Evolutionary conservation across 1,140 invertebrate genomes (phyloP).

Genomic region (Aleiodes sp.): DNA sequence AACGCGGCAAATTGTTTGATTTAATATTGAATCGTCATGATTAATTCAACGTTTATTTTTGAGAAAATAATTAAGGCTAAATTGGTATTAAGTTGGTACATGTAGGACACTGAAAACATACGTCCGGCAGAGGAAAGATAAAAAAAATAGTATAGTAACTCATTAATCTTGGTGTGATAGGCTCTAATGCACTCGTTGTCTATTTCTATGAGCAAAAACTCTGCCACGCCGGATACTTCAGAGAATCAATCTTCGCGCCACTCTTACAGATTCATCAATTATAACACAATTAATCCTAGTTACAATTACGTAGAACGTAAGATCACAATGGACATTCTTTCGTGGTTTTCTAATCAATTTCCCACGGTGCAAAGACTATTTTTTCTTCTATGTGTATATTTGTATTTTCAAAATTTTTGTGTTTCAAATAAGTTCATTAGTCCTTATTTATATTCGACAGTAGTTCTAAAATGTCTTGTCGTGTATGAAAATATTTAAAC

Average conservation of each 20-base stretch:
- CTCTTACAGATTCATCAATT: conserved; percentile 46
- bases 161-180: conserved; percentile 18
- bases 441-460: not conserved
- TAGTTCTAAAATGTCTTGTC: not conserved
- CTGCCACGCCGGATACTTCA: conserved; percentile 26
- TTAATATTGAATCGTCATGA: not conserved
- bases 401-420: not conserved
- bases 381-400: too few species aligned
- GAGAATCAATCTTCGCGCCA: conserved; percentile 40
- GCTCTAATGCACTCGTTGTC: conserved; percentile 24
- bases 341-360: not conserved
- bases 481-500: conserved; percentile 8
- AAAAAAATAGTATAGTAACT: not conserved
- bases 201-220: conserved; percentile 7
- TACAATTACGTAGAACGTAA: conserved; percentile 37
- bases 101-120: too few species aligned
- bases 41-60: not conserved
- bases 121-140: too few species aligned
- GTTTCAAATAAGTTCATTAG: not conserved
- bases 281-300: conserved; percentile 50
- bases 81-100: too few species aligned
- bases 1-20: conserved; percentile 20
- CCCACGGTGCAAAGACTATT: not conserved
- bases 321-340: conserved; percentile 50
- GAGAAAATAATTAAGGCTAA: too few species aligned